Base-by-base conservation (phyloP, 2,888 invertebrate genomes). In the Sphaerophoria taeniata region DNA sequence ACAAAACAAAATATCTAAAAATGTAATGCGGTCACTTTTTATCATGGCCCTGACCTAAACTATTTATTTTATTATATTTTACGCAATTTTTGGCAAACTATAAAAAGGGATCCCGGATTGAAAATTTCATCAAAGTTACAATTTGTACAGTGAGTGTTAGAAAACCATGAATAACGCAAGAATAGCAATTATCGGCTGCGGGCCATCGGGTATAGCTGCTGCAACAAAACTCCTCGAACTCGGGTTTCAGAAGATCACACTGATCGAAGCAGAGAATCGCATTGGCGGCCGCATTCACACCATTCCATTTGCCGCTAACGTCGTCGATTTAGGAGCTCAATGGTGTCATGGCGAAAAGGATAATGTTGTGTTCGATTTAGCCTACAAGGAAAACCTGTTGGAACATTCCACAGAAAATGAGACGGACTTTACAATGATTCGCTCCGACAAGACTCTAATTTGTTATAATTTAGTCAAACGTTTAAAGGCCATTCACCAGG, bases 291-390 rank as follows among this genome's bases (percentile, higher is more conserved):
- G 95, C 61, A 93, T 95, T 63, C 87, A 91, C 34, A 93, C 93
- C 0, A 90, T 93, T 4, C 89, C 90, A 0, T 93, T 93, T 85
- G 94, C 93, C 2, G 93, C 93, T 2, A 93, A 93, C 81, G 90
- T 93, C 6, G 91, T 96, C 0, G 96, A 96, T 89, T 88, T 96
- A 60, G 96, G 96, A 1, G 96, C 96, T 58, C 95, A 96, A 74
- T 92, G 92, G 92, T 89, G 92, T 36, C 92, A 92, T 87, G 96
- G 96, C 0, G 94, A 95, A 89, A 91, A 93, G 88, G 93, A 93
- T 71, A 94, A 95, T 90, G 88, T 94, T 36, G 94, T 95, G 0
- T 95, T 92, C 88, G 91, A 94, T 60, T 89, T 94, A 81, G 94
- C 93, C 0, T 92, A 76, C 6, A 78, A 87, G 0, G 33, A 75